A percentile compares a stretch with the other conserved stretches of the same genome.
Conservation (phyloP, 2,113 vertebrate genomes). For the Jacana jacana region DNA sequence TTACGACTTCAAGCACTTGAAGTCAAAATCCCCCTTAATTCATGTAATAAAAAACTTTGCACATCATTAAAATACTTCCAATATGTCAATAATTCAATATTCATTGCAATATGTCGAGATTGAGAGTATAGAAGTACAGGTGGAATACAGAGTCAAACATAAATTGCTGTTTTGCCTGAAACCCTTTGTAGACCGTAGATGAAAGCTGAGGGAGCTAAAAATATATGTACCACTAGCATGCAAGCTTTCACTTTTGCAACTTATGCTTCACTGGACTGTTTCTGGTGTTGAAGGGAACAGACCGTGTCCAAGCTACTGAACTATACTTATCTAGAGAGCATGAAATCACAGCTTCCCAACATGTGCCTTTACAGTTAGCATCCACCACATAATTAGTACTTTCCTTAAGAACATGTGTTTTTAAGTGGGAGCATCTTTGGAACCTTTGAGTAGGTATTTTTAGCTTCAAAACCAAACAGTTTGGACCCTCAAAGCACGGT, state of each 20-base stretch:
- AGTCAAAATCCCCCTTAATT: not conserved
- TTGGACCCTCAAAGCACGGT: not conserved
- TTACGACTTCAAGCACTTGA: not conserved
- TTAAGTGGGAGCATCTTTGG: not conserved
- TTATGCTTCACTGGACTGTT: not conserved
- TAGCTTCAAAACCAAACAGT: not conserved
- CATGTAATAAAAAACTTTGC: not conserved
- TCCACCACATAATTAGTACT: constrained; percentile 21
- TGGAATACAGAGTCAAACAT: not conserved
- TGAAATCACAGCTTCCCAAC: not conserved
- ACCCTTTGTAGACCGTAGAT: not conserved
- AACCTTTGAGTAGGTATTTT: not conserved
- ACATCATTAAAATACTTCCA: not conserved
- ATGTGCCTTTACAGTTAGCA: not conserved
- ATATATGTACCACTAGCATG: not conserved
- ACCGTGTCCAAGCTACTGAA: not conserved
- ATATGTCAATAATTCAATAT: not conserved
- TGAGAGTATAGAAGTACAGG: not conserved
- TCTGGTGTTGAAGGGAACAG: not conserved
- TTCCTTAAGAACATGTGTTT: not conserved
- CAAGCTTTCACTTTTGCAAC: not conserved
- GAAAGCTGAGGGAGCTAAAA: not conserved
- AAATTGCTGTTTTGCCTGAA: not conserved
- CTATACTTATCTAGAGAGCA: not conserved
- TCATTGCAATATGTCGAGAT: not conserved